Percentiles rank a stretch among this genome's conserved stretches.
phyloP scores from a whole-genome alignment of 2,113 vertebrate species.

The Hydrochoerus hydrochaeris region DNA sequence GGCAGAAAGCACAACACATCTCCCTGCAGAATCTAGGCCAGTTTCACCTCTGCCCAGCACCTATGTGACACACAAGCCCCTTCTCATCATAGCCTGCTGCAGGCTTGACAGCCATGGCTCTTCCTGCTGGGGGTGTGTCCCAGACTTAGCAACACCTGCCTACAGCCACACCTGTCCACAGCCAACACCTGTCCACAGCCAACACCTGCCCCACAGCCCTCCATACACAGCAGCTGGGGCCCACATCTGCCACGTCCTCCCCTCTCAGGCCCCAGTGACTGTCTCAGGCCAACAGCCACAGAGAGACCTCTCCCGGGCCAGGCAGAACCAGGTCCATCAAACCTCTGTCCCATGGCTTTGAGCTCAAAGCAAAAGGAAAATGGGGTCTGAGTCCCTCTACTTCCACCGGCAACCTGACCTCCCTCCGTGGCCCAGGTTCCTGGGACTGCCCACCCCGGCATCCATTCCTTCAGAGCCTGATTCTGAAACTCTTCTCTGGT shows the following conservation, averaged over 20 bases:
- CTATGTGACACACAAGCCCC: accelerated
- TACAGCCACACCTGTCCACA: too few relatives aligned
- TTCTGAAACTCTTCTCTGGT: not conserved
- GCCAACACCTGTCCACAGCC: too few relatives aligned
- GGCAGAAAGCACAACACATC: not conserved
- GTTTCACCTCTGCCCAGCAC: not conserved
- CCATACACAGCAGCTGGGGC: not conserved
- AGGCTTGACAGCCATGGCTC: too few relatives aligned
- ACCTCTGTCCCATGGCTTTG: accelerated
- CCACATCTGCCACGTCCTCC: not conserved
- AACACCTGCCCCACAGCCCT: accelerated
- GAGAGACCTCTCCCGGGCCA: accelerated
- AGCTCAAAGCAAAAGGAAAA: not conserved
- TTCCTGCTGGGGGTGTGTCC: not conserved
- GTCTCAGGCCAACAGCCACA: not conserved
- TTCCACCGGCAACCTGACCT: accelerated
- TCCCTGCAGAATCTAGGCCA: not conserved
- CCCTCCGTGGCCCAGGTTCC: too few relatives aligned
- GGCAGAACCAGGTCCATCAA: accelerated
- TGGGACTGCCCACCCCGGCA: not conserved
- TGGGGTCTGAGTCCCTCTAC: accelerated
- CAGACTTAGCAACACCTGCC: too few relatives aligned
- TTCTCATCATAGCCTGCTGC: not conserved
- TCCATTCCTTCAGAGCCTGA: not conserved
- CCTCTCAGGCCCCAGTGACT: accelerated